Evolutionary conservation across 2,113 vertebrate species (phyloP).

Genomic region (Nicator chloris): DNA sequence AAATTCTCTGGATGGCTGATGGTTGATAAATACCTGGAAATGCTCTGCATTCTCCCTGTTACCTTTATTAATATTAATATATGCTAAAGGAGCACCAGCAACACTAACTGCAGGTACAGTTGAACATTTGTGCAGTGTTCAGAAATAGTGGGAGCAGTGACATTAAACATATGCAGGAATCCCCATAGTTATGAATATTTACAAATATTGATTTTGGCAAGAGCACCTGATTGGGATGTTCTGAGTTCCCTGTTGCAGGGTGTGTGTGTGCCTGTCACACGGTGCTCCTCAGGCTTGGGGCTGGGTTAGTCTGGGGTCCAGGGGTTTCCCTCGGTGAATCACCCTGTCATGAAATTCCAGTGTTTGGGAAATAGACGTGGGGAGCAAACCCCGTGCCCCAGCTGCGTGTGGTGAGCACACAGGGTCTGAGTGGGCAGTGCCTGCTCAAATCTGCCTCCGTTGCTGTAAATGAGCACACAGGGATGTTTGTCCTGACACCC

Average conservation of each 20-base stretch:
- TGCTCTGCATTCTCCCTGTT: not conserved
- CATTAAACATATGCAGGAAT: slow-evolving; percentile 59
- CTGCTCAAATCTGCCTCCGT: not conserved
- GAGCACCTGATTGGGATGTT: slow-evolving; percentile 18
- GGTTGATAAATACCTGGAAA: slow-evolving; percentile 5
- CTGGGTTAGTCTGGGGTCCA: not conserved
- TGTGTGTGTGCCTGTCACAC: not conserved
- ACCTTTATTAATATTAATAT: slow-evolving; percentile 22
- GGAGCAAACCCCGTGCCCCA: not conserved
- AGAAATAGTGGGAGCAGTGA: slow-evolving; percentile 31
- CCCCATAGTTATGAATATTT: slow-evolving; percentile 53
- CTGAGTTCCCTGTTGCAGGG: not conserved
- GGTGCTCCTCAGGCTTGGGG: not conserved
- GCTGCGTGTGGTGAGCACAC: accelerated
- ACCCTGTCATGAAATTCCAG: not conserved
- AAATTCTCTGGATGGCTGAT: not conserved
- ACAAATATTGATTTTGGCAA: slow-evolving; percentile 50
- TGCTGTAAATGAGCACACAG: too few relatives aligned
- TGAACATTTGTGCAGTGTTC: slow-evolving; percentile 41
- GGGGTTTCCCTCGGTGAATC: not conserved
- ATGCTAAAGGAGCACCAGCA: not conserved
- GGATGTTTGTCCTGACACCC: not conserved
- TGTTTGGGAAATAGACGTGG: not conserved
- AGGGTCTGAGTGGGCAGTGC: not conserved
- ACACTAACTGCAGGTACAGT: slow-evolving; percentile 44